Evolutionary conservation across 1,140 invertebrate genomes (phyloP).

Genomic region (Drosophila punjabiensis): DNA sequence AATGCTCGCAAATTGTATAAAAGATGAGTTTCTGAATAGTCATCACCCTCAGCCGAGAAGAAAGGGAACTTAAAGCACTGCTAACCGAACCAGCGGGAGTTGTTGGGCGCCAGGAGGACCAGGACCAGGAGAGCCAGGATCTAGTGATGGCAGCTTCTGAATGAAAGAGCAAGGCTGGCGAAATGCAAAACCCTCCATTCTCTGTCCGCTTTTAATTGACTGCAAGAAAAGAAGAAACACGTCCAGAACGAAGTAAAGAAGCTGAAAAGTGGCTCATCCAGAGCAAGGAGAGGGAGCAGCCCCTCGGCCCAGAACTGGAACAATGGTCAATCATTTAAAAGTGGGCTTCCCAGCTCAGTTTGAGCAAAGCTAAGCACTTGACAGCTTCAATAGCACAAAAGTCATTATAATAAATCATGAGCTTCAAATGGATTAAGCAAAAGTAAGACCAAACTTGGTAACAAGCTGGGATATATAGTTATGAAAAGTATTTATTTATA

Average conservation of each 20-base stretch:
- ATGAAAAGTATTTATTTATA: neutral
- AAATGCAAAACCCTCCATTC: constrained; percentile 65
- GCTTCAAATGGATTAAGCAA: neutral
- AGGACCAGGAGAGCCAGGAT: neutral
- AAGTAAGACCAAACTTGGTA: neutral
- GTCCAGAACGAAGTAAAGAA: constrained; percentile 43
- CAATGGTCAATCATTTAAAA: constrained; percentile 23
- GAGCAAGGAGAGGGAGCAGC: constrained; percentile 19
- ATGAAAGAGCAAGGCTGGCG: constrained; percentile 26
- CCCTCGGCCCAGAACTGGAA: neutral
- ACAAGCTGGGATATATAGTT: too few relatives aligned
- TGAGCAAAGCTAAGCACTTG: constrained; percentile 6
- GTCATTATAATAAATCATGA: constrained; percentile 13
- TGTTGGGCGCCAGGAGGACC: neutral
- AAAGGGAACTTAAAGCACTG: constrained; percentile 30
- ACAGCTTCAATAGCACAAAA: constrained; percentile 4
- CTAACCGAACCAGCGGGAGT: constrained; percentile 1
- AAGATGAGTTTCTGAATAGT: constrained; percentile 64
- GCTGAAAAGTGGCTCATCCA: constrained; percentile 58
- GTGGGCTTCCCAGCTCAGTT: constrained; percentile 6
- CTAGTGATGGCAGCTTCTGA: constrained; percentile 2
- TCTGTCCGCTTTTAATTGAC: constrained; percentile 73
- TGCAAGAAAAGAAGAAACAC: constrained; percentile 44
- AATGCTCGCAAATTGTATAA: constrained; percentile 77
- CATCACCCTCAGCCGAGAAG: constrained; percentile 19